Conservation (phyloP, 2,888 invertebrate species). For the Thalpophila matura region DNA sequence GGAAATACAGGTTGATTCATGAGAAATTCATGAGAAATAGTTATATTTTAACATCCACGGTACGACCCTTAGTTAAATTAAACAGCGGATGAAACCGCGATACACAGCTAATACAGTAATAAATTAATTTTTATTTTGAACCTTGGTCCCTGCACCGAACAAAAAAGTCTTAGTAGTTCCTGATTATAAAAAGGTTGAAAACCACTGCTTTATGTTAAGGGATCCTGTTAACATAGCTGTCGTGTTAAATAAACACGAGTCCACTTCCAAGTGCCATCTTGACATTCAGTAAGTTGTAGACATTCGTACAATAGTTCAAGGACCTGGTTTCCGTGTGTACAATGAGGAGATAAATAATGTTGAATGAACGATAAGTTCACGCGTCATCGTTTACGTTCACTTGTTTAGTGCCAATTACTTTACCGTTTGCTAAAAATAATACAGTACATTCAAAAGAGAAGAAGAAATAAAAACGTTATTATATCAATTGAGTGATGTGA, state of each 20-base stretch:
- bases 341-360: constrained; percentile 64
- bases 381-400: constrained; percentile 48
- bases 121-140: no score
- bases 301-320: constrained; percentile 62
- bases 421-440: constrained; percentile 2
- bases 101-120: no score
- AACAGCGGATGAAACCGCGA: no score
- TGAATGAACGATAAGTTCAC: constrained; percentile 47
- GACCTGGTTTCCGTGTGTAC: constrained; percentile 59
- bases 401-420: constrained; percentile 32
- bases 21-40: no score
- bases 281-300: constrained; percentile 51
- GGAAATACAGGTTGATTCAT: no score
- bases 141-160: no score
- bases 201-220: constrained; percentile 27
- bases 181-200: no score
- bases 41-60: no score
- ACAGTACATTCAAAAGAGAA: neutral
- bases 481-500: constrained; percentile 16
- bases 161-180: no score
- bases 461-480: constrained; percentile 1
- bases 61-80: no score
- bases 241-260: constrained; percentile 41
- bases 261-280: constrained; percentile 36
- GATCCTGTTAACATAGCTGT: constrained; percentile 48